Conservation (phyloP, 92 coral and sea anemone species). For the Parazoanthus atlanticus region DNA sequence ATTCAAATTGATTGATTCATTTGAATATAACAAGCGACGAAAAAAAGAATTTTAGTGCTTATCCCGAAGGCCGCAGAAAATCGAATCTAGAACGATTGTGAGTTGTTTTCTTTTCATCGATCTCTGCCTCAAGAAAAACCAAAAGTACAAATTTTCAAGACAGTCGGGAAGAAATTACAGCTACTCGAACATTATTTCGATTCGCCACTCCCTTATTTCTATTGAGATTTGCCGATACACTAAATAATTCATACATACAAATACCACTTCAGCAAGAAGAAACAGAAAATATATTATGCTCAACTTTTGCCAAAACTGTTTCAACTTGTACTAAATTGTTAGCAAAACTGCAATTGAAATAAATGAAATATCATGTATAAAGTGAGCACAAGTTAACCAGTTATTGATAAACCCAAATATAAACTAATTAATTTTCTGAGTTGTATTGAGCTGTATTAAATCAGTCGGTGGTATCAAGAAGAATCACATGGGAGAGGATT, state of each 20-base stretch:
- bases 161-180: background rate
- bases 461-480: background rate
- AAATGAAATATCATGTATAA: background rate
- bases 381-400: conserved; percentile 4
- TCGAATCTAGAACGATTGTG: background rate
- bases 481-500: too few relatives aligned
- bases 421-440: background rate
- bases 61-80: background rate
- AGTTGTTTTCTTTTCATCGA: background rate
- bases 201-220: conserved; percentile 11
- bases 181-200: background rate
- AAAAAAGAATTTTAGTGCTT: background rate
- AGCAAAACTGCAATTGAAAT: background rate
- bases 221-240: background rate
- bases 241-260: background rate
- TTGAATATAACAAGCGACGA: background rate
- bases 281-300: background rate
- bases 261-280: background rate
- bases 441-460: background rate
- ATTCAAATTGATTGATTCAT: conserved; percentile 21
- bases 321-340: background rate
- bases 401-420: background rate
- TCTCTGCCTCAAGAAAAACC: background rate
- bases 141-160: background rate
- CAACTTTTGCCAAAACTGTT: background rate